Evolutionary conservation across 2,888 invertebrate genomes (phyloP), one percentile per base, ranked within the genome.

Genomic region (Syritta pipiens): DNA sequence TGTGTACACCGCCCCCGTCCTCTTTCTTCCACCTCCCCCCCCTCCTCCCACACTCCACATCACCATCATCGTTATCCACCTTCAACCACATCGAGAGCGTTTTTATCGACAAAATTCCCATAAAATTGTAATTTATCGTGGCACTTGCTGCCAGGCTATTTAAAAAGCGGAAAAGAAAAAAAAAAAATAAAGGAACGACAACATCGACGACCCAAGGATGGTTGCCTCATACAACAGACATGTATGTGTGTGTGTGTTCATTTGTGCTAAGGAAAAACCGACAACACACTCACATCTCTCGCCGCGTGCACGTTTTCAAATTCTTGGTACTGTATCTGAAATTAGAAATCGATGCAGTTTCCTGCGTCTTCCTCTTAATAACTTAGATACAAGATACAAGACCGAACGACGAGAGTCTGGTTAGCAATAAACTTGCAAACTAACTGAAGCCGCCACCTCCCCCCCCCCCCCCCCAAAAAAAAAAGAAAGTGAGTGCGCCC

Each of bases 71-170:
- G 37, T 37, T 37, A 37, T 37, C 42, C 49, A 17, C 19, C 12
- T 53, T 35, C 49, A 53, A n/a, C 46, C 65, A 10, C 53, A 59
- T 40, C 28, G 37, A 28, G 26, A 42, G 53, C 30, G 14, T 67
- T 74, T 79, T 79, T 79, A 79, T 79, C 79, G 79, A 79, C 79
- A 55, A 74, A 79, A 79, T 74, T 79, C 79, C 79, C 74, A 79
- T 79, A 79, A 79, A 79, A 79, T 67, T 79, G 74, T 79, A 79
- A 79, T 79, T 79, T 79, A 79, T 79, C 79, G 74, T 74, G 55
- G 74, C 74, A 79, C 79, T 79, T 79, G 74, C 79, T 74, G 79
- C 79, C 79, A 74, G 74, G 79, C 74, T 79, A 79, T 79, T 79
- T 79, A 74, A 67, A 79, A 67, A 74, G 55, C 48, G 17, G 32